phyloP scores from a whole-genome alignment of 2,888 invertebrate genomes.

The Cryptops parisi region DNA sequence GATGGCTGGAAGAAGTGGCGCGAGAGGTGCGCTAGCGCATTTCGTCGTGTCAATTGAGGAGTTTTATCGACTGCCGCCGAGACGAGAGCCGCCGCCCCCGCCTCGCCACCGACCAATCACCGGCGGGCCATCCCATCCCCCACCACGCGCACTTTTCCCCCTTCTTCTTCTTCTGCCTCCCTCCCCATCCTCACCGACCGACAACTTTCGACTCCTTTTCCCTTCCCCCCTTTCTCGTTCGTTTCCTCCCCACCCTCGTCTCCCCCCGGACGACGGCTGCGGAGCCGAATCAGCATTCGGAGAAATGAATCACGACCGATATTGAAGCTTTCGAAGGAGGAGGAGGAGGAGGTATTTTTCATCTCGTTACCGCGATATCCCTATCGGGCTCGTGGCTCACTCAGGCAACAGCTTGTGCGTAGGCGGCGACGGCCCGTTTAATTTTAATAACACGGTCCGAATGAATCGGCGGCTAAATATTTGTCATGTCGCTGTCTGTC shows the following conservation, averaged over 20 bases:
- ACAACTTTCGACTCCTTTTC: no score
- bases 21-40: not conserved
- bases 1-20: not conserved
- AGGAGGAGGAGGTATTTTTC: constrained; percentile 2
- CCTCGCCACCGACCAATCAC: not conserved
- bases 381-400: constrained; percentile 8
- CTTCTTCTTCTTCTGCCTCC: no score
- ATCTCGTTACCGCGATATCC: constrained; percentile 1
- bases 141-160: no score
- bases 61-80: not conserved
- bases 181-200: no score
- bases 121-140: no score
- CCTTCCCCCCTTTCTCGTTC: no score
- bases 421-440: constrained; percentile 13
- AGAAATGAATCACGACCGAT: constrained; percentile 14
- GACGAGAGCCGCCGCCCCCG: not conserved
- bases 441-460: constrained; percentile 18
- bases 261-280: constrained; percentile 3
- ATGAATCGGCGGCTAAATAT: constrained; percentile 17
- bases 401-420: constrained; percentile 17
- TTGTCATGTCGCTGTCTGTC: constrained; percentile 16
- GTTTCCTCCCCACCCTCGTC: no score
- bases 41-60: not conserved
- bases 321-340: constrained; percentile 11
- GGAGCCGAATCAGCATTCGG: constrained; percentile 13